Base-by-base conservation (phyloP, 2,113 vertebrate species). In the Chaetodon auriga region DNA sequence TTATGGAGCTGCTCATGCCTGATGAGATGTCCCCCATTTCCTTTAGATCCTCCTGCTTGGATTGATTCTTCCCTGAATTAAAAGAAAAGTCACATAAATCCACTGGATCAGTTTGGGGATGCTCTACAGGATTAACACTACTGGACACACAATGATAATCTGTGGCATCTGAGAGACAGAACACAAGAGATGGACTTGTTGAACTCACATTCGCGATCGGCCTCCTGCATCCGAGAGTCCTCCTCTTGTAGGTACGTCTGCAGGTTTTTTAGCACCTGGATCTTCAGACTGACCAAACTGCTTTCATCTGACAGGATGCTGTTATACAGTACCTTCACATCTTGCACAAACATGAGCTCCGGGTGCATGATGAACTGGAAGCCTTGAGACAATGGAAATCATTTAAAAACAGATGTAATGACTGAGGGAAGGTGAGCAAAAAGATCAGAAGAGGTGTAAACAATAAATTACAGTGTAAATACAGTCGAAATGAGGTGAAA, bases 11-110 rank as follows among this genome's bases (percentile, higher is more conserved):
- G 93, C 98, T 99, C 98, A 99, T 99, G 89, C 98, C 98, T 60
- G 98, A 99, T 71, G 98, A 99, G 94, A 99, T 97, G 90, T 99
- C 98, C 18, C 98, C 98, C 98, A 99, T 99, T 94, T 99, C 98
- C 94, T 99, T 99, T 65, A 99, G 94, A 91, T 99, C 98, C 93
- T 99, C 98, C 90, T 99, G 96, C 45, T 99, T 99, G 45, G 97
- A 95, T 90, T 98, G 92, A 49, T 97, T 98, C 90, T 99, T 99
- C 98, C 98, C 98, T 99, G 92, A 70, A 81, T 14, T 36, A 55
- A 60, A 75, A 55, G 66, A 49, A 62, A n/a, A 48, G 70, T n/a
- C 43, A 54, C 3, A 30, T 2, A 30, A 2, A 61, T 48, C 8
- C 58, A 11, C 25, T 51, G 41, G 6, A 68, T 73, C 9, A 73